Conservation (phyloP, 2,113 vertebrate species). For the Cyanistes caeruleus region DNA sequence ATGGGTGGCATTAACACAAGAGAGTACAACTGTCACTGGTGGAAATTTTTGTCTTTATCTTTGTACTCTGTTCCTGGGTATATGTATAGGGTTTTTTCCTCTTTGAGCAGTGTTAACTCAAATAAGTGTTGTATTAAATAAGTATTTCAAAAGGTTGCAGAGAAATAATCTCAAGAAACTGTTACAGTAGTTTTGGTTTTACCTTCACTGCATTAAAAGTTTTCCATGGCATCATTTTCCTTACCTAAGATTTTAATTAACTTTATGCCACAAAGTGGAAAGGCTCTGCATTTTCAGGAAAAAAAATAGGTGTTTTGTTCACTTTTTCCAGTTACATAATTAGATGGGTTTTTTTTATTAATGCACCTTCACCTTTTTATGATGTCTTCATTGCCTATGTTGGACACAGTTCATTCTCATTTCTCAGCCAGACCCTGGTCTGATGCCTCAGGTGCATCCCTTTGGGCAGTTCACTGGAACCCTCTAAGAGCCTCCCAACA, state of each 20-base stretch:
- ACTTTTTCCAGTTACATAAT: background rate
- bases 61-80: background rate
- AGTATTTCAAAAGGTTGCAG: background rate
- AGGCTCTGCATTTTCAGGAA: background rate
- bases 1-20: background rate
- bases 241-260: background rate
- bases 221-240: background rate
- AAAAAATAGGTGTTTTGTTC: background rate
- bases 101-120: background rate
- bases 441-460: background rate
- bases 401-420: background rate
- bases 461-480: background rate
- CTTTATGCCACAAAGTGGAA: background rate
- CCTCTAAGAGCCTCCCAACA: background rate
- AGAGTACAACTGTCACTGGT: background rate
- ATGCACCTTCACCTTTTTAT: background rate
- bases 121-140: background rate
- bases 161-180: background rate
- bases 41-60: background rate
- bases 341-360: accelerated
- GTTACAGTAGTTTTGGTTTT: background rate
- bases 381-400: background rate
- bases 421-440: background rate
- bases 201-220: background rate
- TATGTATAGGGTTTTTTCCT: background rate